Evolutionary conservation across 2,797 vertebrate species (phyloP).

Genomic region (Diglossa cyanea): DNA sequence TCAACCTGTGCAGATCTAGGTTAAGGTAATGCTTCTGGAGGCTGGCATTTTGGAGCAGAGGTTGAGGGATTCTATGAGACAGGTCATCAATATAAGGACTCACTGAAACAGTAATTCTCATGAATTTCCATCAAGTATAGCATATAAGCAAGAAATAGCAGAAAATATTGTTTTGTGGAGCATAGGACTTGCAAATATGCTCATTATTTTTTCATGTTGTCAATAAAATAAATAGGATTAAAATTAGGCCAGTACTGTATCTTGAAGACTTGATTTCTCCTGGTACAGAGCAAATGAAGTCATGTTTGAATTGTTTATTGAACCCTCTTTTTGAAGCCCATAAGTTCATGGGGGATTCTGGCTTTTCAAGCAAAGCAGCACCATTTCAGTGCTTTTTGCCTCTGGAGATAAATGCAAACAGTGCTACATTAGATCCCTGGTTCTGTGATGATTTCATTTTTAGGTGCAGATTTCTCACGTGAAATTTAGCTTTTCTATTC

Average conservation of each 20-base stretch:
- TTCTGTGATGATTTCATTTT: neutral
- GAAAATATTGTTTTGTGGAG: neutral
- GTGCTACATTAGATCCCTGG: neutral
- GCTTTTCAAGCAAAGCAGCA: neutral
- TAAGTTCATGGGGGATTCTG: neutral
- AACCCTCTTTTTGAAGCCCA: neutral
- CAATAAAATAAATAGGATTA: neutral
- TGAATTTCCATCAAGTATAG: neutral
- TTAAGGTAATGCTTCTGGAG: neutral
- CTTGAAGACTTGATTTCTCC: neutral
- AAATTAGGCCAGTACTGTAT: neutral
- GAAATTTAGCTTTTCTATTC: neutral
- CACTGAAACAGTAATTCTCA: neutral
- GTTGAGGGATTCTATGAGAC: neutral
- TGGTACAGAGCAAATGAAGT: neutral
- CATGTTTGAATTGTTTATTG: neutral
- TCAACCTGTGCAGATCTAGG: neutral
- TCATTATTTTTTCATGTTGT: neutral
- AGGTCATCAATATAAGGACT: neutral
- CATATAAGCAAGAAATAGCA: neutral
- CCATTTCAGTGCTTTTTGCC: neutral
- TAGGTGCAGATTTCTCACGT: neutral
- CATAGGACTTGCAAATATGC: neutral
- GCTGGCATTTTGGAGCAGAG: neutral
- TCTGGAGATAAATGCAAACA: neutral